These are phyloP conservation scores for Drosophila eohydei DNA, from an alignment of 2,888 invertebrate genomes.

Conservation along the genomic window DNA sequence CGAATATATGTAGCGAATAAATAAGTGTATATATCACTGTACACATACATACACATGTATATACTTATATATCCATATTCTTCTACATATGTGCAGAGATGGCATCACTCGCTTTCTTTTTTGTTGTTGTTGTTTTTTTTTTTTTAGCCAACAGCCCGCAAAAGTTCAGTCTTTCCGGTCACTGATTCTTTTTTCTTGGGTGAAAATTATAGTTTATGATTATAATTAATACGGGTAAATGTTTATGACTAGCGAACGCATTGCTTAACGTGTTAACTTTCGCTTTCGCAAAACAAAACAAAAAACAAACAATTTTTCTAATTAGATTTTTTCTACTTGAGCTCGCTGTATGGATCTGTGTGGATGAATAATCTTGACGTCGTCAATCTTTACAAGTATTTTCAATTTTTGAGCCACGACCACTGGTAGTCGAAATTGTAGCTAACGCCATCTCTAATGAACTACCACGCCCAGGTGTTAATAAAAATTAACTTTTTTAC, in stretches of 20 bases:
- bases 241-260: constrained; percentile 44
- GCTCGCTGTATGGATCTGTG: too few species aligned
- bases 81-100: neutral
- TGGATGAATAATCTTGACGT: neutral
- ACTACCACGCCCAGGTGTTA: neutral
- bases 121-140: constrained; percentile 46
- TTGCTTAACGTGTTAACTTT: constrained; percentile 51
- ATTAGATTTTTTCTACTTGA: constrained; percentile 13
- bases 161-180: constrained; percentile 65
- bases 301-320: constrained; percentile 26
- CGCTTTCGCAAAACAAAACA: constrained; percentile 51
- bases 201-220: constrained; percentile 75
- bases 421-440: too few species aligned
- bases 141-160: constrained; percentile 18
- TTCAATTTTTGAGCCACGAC: neutral
- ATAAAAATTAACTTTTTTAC: neutral
- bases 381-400: neutral
- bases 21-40: neutral
- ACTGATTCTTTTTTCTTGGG: constrained; percentile 67
- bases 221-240: constrained; percentile 72
- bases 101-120: constrained; percentile 58
- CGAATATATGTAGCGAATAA: neutral
- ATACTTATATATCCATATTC: neutral
- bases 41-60: neutral
- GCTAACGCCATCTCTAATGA: neutral